A percentile compares a stretch with the other conserved stretches of the same genome.
phyloP scores from a whole-genome alignment of 2,113 vertebrate genomes.

The Clarias batrachus region DNA sequence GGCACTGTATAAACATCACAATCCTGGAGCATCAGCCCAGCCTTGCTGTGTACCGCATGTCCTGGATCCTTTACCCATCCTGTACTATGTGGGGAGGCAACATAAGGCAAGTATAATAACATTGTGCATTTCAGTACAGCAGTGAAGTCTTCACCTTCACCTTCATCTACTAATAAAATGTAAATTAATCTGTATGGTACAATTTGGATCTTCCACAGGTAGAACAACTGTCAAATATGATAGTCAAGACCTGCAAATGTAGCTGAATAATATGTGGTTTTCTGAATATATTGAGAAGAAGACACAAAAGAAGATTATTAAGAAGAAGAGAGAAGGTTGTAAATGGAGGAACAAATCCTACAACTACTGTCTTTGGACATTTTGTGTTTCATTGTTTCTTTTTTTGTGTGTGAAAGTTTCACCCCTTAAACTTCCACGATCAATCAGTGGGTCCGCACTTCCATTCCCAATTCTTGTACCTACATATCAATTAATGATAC shows the following conservation, averaged over 20 bases:
- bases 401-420: background rate
- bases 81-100: slow-evolving; percentile 88
- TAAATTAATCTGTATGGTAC: background rate
- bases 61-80: slow-evolving; percentile 83
- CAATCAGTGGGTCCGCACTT: background rate
- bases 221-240: slow-evolving; percentile 90
- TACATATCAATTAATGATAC: background rate
- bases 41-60: slow-evolving; percentile 86
- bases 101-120: slow-evolving; percentile 69
- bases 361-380: background rate
- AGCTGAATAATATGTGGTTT: slow-evolving; percentile 69
- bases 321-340: background rate
- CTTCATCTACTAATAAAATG: background rate
- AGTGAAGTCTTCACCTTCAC: no score
- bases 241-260: slow-evolving; percentile 87
- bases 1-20: slow-evolving; percentile 87
- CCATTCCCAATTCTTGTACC: background rate
- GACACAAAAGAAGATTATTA: background rate
- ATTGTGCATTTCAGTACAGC: background rate
- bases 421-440: background rate
- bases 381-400: background rate
- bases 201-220: slow-evolving; percentile 63
- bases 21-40: slow-evolving; percentile 85
- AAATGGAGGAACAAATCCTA: background rate
- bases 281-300: background rate